Evolutionary conservation across 2,113 vertebrate species (phyloP).

Genomic region (Halichoerus grypus): DNA sequence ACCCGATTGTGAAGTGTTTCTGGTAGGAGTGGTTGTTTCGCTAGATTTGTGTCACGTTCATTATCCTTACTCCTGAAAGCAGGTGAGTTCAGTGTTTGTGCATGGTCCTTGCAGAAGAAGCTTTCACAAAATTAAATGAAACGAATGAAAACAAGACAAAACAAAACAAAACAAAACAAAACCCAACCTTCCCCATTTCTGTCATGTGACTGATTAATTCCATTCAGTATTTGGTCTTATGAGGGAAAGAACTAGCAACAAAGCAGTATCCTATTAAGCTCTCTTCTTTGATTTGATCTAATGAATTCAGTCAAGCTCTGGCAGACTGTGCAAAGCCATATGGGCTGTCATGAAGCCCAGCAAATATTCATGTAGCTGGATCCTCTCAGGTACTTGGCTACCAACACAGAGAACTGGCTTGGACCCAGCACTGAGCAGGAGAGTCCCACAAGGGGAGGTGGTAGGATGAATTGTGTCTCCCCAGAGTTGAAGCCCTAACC

Average conservation of each 20-base stretch:
- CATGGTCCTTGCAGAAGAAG: neutral
- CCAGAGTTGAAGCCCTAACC: neutral
- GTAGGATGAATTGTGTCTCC: neutral
- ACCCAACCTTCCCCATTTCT: neutral
- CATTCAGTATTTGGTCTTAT: neutral
- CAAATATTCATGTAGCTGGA: constrained; percentile 72
- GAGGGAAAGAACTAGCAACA: constrained; percentile 22
- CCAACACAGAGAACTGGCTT: constrained; percentile 46
- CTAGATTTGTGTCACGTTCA: neutral
- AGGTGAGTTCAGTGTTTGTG: neutral
- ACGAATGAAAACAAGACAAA: neutral
- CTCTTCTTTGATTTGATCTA: constrained; percentile 69
- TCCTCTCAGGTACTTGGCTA: constrained; percentile 65
- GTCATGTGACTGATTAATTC: constrained; percentile 8
- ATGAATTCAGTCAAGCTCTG: constrained; percentile 70
- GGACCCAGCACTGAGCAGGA: neutral
- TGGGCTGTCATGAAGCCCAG: constrained; percentile 67
- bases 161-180: neutral
- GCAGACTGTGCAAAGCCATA: constrained; percentile 69
- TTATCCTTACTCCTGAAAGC: neutral
- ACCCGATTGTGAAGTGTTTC: neutral
- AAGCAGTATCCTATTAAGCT: constrained; percentile 31
- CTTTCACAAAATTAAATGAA: constrained; percentile 37
- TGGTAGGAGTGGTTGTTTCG: neutral
- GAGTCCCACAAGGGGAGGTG: neutral